These are phyloP conservation scores for Heteronetta atricapilla DNA, from an alignment of 2,113 vertebrate species.

Conservation along the genomic window DNA sequence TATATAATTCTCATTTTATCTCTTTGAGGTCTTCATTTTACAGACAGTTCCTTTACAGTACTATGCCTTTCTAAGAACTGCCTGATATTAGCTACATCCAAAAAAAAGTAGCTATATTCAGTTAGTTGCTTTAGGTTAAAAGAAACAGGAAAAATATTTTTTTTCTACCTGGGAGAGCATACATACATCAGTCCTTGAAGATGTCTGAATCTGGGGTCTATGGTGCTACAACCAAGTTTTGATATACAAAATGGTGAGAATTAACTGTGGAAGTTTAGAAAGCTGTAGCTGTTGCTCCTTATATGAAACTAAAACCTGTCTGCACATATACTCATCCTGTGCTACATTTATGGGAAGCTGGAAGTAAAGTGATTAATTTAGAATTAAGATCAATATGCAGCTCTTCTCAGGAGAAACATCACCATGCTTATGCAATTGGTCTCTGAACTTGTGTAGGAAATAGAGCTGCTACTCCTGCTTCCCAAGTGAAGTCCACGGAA, in stretches of 20 bases:
- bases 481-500: neutral
- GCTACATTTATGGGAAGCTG: neutral
- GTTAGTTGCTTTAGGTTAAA: neutral
- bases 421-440: neutral
- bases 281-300: neutral
- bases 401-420: neutral
- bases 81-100: neutral
- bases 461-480: neutral
- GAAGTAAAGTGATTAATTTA: neutral
- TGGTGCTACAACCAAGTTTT: neutral
- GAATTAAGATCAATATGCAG: neutral
- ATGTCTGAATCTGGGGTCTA: neutral
- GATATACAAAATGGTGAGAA: neutral
- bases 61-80: neutral
- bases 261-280: neutral
- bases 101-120: neutral
- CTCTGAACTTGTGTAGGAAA: neutral
- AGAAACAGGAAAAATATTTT: neutral
- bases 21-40: neutral
- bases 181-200: neutral
- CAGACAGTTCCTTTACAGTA: neutral
- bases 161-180: neutral
- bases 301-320: neutral
- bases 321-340: neutral
- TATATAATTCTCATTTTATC: neutral